Evolutionary conservation across 2,113 vertebrate genomes (phyloP).

Genomic region (Callithrix jacchus): DNA sequence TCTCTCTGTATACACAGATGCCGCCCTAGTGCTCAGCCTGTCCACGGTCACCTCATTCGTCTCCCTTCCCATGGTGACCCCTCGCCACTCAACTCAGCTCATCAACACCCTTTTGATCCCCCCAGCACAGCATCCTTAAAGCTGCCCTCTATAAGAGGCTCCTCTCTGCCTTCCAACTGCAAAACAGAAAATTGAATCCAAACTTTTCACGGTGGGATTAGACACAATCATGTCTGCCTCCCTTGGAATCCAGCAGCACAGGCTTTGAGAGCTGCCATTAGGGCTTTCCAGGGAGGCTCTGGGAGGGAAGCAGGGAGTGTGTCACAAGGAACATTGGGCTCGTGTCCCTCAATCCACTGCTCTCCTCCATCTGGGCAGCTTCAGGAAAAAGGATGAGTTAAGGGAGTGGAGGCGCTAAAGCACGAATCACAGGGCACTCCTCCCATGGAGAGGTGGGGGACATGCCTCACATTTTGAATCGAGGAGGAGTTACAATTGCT

Average conservation of each 20-base stretch:
- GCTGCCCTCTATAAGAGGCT: too few relatives aligned
- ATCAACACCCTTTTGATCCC: not conserved
- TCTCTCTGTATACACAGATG: not conserved
- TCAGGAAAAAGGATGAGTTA: not conserved
- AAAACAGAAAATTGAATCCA: not conserved
- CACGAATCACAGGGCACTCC: not conserved
- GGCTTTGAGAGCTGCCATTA: accelerated
- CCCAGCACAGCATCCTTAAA: not conserved
- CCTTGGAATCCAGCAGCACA: not conserved
- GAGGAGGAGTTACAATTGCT: not conserved
- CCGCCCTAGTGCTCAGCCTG: not conserved
- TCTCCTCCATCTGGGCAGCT: not conserved
- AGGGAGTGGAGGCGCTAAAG: not conserved
- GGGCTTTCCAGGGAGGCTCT: not conserved
- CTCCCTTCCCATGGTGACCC: accelerated
- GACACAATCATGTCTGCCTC: not conserved
- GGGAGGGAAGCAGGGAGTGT: not conserved
- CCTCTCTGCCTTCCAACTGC: not conserved
- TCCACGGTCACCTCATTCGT: accelerated
- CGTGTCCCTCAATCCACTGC: accelerated
- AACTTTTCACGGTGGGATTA: too few relatives aligned
- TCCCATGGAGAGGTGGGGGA: not conserved
- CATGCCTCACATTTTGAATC: not conserved
- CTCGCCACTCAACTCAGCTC: not conserved
- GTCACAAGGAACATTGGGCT: not conserved